Evolutionary conservation across 2,113 vertebrate species (phyloP), one percentile per base, ranked within the genome.

Genomic region (Coptodon bakossiorum): DNA sequence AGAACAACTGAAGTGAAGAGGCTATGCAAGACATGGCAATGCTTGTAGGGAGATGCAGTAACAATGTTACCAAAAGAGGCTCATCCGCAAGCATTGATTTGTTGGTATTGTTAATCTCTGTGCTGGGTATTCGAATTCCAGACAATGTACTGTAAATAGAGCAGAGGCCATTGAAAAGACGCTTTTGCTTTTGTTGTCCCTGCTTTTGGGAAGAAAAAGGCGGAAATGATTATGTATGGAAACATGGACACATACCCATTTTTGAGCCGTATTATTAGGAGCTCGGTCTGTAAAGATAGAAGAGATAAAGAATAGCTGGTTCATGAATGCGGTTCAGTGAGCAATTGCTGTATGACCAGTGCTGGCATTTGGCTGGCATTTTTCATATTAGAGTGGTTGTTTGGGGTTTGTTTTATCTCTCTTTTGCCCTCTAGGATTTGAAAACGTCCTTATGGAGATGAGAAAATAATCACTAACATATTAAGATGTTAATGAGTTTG

Each of bases 21-120:
- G 40, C 83, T 80, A 50, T 54, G 53, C 22, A 81, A 83, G 79
- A 90, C 63, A 50, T 17, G 19, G 85, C 66, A 80, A 27, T 34
- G 87, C 80, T 91, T 86, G 89, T 89, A 78, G 90, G 66, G 3
- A 90, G 88, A 61, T 88, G 66, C 83, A 76, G 80, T 54, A 84
- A 89, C 88, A 92, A 90, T 89, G 52, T 86, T 76, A 86, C 83
- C 81, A 85, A 91, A 93, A 76, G 52, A 86, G 48, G 68, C 63
- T 84, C 82, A 87, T 91, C 54, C 86, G 54, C 61, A 40, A 63
- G 88, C 86, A 86, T 93, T 95, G 91, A 92, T 90, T 90, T 88
- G 81, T 91, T 88, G 73, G 86, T 59, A 76, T 91, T 93, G 87
- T 88, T 92, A 87, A 91, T 95, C 91, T 91, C 73, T 86, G 56